Base-by-base conservation (phyloP, 2,113 vertebrate species). In the Edolisoma coerulescens region DNA sequence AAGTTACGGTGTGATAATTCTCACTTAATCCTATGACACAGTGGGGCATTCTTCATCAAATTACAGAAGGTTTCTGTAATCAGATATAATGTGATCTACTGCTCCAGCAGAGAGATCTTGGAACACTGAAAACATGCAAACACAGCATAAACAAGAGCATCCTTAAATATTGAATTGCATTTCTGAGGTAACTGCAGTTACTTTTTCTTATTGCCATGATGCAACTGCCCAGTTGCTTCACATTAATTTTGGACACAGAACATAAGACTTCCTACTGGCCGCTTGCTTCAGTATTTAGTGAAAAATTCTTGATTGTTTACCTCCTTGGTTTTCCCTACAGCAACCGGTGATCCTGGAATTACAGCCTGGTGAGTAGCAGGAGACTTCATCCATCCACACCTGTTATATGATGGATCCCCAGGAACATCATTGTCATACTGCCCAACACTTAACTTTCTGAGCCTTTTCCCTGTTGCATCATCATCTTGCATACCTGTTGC, bases 371-470 rank as follows among this genome's bases (percentile, higher is more conserved):
- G 96, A 27, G 33, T 2, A 8, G 61, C 28, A 24, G 84, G 17
- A 80, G 97, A 59, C 26, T 97, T 98, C 30, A 90, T 97, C 99
- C 99, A 99, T 33, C 95, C 98, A n/a, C 97, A 97, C 47, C 88
- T 97, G 76, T 93, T 96, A 89, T 97, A 98, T 0, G 73, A 53
- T 1, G 93, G 74, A 47, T 98, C 97, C 70, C 97, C 96, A 4
- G 94, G 83, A 45, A 96, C 78, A 18, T 98, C 97, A 7, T 97
- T 98, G 90, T 98, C 98, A 70, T 99, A 99, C 49, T 96, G 98
- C 65, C 97, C 98, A 27, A 97, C 84, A 65, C 98, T 99, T 53
- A 98, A 90, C 86, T 96, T 98, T 44, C 96, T 98, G 24, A 96
- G 95, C 85, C 97, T 97, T 89, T 95, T 97, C 9, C 75, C 89